Base-by-base conservation (phyloP, 2,888 invertebrate species). In the Vesta saturnalis region DNA sequence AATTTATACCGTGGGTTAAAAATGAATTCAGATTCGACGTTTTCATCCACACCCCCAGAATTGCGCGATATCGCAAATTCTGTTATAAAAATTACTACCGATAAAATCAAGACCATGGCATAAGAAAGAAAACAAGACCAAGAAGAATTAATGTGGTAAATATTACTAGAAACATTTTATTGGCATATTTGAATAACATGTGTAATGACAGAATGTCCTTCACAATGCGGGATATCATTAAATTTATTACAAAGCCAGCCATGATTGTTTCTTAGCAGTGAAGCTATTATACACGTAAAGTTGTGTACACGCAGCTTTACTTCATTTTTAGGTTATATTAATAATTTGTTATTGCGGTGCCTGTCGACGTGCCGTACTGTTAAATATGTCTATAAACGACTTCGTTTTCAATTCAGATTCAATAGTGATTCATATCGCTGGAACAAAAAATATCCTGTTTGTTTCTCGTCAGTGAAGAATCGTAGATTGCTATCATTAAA, bases 181-280 rank as follows among this genome's bases (percentile, higher is more conserved):
- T 68, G 8, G 64, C 68, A 1, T 70, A 57, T 64, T 71, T 68
- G 49, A 64, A 57, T 68, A n/a, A n/a, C n/a, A n/a, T n/a, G 47
- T 6, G 30, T 10, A 30, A 30, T 4, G 60, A 52, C 16, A 54
- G 64, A 16, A 67, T 67, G 59, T 58, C 59, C 1, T 62, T 66
- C 5, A 66, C 57, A n/a, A 55, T 66, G 21, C 65, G 54, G 6
- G 4, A 15, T 2, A 5, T 49, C 10, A 5, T 14, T 18, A 14
- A 16, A 15, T 16, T 3, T 16, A 14, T 18, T 14, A 18, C 10
- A 16, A 15, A 49, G 15, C 3, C 10, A 1, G 10, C 1, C 10
- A 67, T 16, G 10, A 10, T 12, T 16, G 1, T 16, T 14, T 15
- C 18, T 16, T 49, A 49, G 18, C 3, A 49, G 10, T 49, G 1